Evolutionary conservation across 1,140 invertebrate species (phyloP), one percentile per base, ranked within the genome.

Genomic region (Forficula auricularia): DNA sequence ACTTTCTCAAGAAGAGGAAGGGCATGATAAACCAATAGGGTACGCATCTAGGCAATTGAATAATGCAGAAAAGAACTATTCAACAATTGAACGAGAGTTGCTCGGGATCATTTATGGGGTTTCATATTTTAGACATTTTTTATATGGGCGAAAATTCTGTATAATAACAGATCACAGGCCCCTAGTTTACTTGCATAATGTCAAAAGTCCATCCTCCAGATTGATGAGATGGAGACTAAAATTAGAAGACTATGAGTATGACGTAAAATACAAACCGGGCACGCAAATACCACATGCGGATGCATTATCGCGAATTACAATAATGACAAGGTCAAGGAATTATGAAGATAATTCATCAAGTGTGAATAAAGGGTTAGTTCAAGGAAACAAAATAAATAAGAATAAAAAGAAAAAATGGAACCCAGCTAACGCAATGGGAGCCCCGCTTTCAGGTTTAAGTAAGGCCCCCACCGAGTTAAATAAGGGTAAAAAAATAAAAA

Each of bases 81-180:
- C 15, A 52, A 18, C 6, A 42, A 55, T 18, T 60, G 64, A 40
- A 52, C 19, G 2, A 50, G 18, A 44, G 18, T 22, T 40, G 9
- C 16, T 40, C 3, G 35, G 18, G n/a, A 19, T 37, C 7, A 38
- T 62, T 7, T 51, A 46, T 42, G 55, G 51, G 1, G 49, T 62
- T 3, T 43, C 54, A 35, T 46, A 56, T 14, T 57, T 56, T 34
- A 34, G 43, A 33, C 40, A 41, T 19, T 64, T 57, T 49, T 44
- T 66, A 19, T 52, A 55, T 38, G 56, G 53, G 15, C 52, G 33
- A 10, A 45, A 54, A 14, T 64, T 67, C 42, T 54, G 22, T 2
- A 48, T 62, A 3, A 37, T 52, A 41, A 64, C 61, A 1, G 63
- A 68, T 39, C 60, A 66, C 40, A 54, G 54, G 40, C 53, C 58